Conservation (phyloP, 1,140 invertebrate genomes). For the Drosophila bocki region DNA sequence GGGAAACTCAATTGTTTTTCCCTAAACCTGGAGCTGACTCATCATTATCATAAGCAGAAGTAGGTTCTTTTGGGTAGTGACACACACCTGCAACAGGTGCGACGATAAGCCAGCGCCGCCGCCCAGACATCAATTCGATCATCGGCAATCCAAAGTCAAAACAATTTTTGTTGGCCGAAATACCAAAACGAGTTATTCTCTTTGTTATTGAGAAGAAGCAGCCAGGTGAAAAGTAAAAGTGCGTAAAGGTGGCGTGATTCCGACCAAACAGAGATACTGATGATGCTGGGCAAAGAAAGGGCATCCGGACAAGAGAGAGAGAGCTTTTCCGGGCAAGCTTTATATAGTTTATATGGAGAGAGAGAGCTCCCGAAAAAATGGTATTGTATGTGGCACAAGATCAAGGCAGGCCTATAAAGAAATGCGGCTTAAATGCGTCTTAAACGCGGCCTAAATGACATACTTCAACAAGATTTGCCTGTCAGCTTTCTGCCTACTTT, state of each 20-base stretch:
- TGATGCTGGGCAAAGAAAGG: constrained; percentile 15
- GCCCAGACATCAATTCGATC: constrained; percentile 5
- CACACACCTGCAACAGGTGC: constrained; percentile 40
- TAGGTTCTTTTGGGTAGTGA: constrained; percentile 12
- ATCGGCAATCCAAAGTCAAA: constrained; percentile 27
- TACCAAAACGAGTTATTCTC: constrained; percentile 39
- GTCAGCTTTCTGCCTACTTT: constrained; percentile 18
- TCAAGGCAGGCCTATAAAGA: constrained; percentile 30
- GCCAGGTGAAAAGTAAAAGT: constrained; percentile 62
- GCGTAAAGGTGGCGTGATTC: constrained; percentile 58
- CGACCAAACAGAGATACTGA: not conserved
- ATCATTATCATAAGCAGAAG: constrained; percentile 12
- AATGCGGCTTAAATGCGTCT: constrained; percentile 15
- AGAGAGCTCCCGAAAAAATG: constrained; percentile 13
- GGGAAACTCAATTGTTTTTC: constrained; percentile 10
- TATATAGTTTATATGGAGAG: not conserved
- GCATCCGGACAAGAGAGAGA: not conserved
- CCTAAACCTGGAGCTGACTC: not conserved
- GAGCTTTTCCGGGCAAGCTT: constrained; percentile 2
- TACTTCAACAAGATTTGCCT: constrained; percentile 40
- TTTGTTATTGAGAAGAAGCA: constrained; percentile 11
- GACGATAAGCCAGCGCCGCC: constrained; percentile 15
- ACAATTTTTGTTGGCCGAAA: constrained; percentile 27
- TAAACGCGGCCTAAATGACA: constrained; percentile 22
- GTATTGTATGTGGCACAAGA: constrained; percentile 23